Evolutionary conservation across 2,113 vertebrate genomes (phyloP).

Genomic region (Leptosomus discolor): DNA sequence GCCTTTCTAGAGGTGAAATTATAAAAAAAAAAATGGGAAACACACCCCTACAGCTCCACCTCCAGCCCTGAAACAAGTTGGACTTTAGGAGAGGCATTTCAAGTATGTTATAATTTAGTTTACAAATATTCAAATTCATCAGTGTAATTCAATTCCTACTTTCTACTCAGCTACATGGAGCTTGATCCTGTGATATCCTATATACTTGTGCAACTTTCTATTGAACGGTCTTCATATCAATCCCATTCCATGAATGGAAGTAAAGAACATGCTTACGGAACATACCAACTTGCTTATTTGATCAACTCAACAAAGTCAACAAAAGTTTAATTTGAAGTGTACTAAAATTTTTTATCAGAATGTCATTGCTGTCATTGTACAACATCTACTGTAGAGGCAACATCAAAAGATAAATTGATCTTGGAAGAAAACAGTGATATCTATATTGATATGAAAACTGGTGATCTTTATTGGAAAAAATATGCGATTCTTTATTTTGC

Average conservation of each 20-base stretch:
- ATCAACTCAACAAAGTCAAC: not conserved
- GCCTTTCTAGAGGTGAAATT: not conserved
- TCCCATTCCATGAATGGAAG: not conserved
- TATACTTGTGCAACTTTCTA: not conserved
- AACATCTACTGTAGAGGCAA: not conserved
- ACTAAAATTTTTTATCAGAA: not conserved
- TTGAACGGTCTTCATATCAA: not conserved
- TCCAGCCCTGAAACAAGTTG: not conserved
- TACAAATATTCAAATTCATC: not conserved
- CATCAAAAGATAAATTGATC: not conserved
- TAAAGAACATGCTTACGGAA: not conserved
- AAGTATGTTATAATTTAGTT: not conserved
- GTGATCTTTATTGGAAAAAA: not conserved
- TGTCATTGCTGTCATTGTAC: not conserved
- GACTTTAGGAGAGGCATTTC: not conserved
- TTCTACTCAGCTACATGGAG: not conserved
- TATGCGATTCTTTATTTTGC: slow-evolving; percentile 29
- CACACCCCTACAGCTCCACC: rapidly evolving
- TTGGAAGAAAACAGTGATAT: not conserved
- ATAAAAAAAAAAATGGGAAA: not conserved
- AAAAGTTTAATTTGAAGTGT: not conserved
- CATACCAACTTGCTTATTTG: not conserved
- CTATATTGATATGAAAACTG: not conserved
- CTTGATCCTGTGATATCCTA: not conserved
- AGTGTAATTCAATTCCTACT: not conserved